Conservation (phyloP, 2,797 vertebrate genomes). For the Xenops minutus region DNA sequence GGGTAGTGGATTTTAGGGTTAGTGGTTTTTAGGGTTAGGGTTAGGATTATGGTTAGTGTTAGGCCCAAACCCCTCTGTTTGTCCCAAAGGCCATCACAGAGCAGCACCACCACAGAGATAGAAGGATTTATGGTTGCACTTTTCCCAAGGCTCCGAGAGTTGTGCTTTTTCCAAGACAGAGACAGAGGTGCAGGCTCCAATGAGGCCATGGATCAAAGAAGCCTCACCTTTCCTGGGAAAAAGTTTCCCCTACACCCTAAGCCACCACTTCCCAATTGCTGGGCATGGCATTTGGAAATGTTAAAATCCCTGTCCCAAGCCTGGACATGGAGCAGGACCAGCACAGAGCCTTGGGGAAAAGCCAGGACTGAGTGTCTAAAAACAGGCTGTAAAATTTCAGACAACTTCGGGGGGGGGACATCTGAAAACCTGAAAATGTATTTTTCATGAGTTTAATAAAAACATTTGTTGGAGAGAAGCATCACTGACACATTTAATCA, state of each 20-base stretch:
- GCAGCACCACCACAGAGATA: rapidly evolving
- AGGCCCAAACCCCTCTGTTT: not conserved
- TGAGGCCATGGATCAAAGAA: not conserved
- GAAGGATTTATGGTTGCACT: not conserved
- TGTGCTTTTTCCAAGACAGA: not conserved
- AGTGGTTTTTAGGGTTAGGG: too few relatives aligned
- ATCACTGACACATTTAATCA: not conserved
- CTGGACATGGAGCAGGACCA: not conserved
- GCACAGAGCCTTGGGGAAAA: not conserved
- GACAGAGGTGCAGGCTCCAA: rapidly evolving
- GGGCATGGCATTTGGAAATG: not conserved
- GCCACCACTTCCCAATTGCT: rapidly evolving
- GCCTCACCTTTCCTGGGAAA: not conserved
- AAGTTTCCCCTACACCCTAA: rapidly evolving
- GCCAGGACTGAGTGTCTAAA: not conserved
- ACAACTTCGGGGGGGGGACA: rapidly evolving
- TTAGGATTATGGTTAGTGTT: too few relatives aligned
- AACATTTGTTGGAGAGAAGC: not conserved
- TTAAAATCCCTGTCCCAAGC: not conserved
- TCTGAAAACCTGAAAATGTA: not conserved
- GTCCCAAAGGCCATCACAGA: not conserved
- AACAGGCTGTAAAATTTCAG: not conserved
- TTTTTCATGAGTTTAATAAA: not conserved
- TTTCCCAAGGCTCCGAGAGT: rapidly evolving
- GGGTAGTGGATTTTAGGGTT: too few relatives aligned